Evolutionary conservation across 2,113 vertebrate species (phyloP), one percentile per base, ranked within the genome.

Genomic region (Scatophagus argus): DNA sequence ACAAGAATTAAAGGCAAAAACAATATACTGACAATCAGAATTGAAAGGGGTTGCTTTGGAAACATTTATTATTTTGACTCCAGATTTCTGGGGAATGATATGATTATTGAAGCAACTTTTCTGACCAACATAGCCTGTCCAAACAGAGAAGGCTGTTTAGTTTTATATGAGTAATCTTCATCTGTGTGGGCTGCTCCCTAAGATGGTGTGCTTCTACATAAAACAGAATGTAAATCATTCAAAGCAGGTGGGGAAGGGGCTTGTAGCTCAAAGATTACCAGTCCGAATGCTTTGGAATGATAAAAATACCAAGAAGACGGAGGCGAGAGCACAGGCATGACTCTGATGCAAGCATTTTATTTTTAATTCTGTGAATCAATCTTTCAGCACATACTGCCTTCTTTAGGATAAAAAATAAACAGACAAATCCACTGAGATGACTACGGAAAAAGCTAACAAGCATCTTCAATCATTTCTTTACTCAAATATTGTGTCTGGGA

Each of bases 341-440:
- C 52, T 81, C 74, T 70, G 61, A 64, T 76, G 69, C 56, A 52
- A 59, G 49, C 7, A 8, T 51, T 79, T 61, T 84, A 79, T 89
- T 86, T 89, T 76, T 79, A 70, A 68, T 79, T 55, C 29, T 34
- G 14, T 68, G 64, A 83, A 83, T 87, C 81, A 74, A 49, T 11
- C 46, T 54, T 36, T 64, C 43, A 31, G 47, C 31, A 52, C 63
- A 66, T 38, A 25, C 34, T 56, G 43, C 66, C 52, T 44, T 44
- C 71, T 43, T 34, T 12, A 16, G 46, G 23, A 64, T 7, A 14
- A 23, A 47, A 64, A 61, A 74, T 23, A 55, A 25, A 54, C 10
- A 54, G 29, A 31, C 23, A n/a, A 10, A n/a, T 69, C 25, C 27
- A 29, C 39, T 47, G 8, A 44, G 21, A 25, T 23, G 61, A 62